Percentiles rank a stretch among this genome's conserved stretches.
These are phyloP conservation scores for Neosilurus hyrtlii DNA, from an alignment of 2,797 vertebrate genomes.

Conservation along the genomic window DNA sequence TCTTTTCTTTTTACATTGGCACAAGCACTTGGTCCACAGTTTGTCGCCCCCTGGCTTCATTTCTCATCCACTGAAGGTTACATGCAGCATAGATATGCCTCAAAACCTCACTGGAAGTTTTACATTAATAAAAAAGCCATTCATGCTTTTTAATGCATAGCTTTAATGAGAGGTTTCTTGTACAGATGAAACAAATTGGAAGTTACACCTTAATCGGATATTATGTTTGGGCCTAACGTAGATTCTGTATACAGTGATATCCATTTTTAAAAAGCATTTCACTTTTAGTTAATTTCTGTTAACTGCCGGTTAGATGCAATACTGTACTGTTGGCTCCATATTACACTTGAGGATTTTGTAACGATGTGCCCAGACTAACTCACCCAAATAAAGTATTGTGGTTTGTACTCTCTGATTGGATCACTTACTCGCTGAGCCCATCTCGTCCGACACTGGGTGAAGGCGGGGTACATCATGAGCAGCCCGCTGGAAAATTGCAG, in stretches of 20 bases:
- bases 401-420: conserved; percentile 43
- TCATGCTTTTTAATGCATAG: neutral
- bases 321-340: neutral
- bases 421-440: neutral
- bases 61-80: conserved; percentile 10
- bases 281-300: neutral
- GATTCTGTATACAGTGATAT: neutral
- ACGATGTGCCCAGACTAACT: conserved; percentile 36
- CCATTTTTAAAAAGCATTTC: neutral
- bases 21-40: conserved; percentile 45
- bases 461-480: no score
- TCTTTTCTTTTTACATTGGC: conserved; percentile 44
- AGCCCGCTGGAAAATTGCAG: no score
- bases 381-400: conserved; percentile 49
- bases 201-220: neutral
- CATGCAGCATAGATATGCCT: conserved; percentile 24
- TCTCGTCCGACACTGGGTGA: no score
- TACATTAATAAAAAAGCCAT: neutral
- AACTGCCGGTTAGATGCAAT: conserved; percentile 10
- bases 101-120: conserved; percentile 18
- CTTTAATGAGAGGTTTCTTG: neutral
- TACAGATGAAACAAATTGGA: neutral
- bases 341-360: conserved; percentile 30
- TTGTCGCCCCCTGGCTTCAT: neutral
- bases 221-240: neutral